phyloP scores from a whole-genome alignment of 1,140 invertebrate genomes.

The Philaenus spumarius region DNA sequence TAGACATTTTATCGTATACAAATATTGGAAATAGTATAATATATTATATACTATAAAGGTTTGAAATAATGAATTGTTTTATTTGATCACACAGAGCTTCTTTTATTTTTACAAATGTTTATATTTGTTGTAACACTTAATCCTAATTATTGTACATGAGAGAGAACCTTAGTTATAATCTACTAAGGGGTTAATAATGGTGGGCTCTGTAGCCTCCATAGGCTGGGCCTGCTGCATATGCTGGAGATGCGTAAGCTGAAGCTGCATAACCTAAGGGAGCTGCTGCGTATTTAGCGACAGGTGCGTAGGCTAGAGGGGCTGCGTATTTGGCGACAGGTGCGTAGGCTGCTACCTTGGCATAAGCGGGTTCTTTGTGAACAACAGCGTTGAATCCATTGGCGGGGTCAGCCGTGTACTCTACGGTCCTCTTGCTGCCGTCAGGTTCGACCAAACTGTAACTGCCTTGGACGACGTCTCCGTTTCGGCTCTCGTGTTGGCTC shows the following conservation, averaged over 20 bases:
- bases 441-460: conserved; percentile 50
- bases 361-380: conserved; percentile 21
- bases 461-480: conserved; percentile 58
- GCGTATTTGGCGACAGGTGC: conserved; percentile 34
- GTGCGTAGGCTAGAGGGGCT: conserved; percentile 29
- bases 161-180: no score
- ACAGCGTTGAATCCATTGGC: conserved; percentile 27
- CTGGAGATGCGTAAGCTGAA: conserved; percentile 21
- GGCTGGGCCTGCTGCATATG: no score
- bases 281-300: conserved; percentile 15
- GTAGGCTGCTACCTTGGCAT: conserved; percentile 9
- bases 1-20: no score
- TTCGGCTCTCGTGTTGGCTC: conserved; percentile 56
- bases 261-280: conserved; percentile 20
- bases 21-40: no score
- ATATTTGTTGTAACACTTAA: no score
- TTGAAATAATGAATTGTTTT: no score
- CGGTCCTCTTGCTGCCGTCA: conserved; percentile 34
- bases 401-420: conserved; percentile 32
- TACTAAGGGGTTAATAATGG: no score
- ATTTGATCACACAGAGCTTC: no score
- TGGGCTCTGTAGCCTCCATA: no score
- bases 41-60: no score
- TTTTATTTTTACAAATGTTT: no score
- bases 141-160: no score